Percentiles rank a stretch among this genome's conserved stretches.
Evolutionary conservation across 2,113 vertebrate species (phyloP).

Genomic region (Vulpes vulpes): DNA sequence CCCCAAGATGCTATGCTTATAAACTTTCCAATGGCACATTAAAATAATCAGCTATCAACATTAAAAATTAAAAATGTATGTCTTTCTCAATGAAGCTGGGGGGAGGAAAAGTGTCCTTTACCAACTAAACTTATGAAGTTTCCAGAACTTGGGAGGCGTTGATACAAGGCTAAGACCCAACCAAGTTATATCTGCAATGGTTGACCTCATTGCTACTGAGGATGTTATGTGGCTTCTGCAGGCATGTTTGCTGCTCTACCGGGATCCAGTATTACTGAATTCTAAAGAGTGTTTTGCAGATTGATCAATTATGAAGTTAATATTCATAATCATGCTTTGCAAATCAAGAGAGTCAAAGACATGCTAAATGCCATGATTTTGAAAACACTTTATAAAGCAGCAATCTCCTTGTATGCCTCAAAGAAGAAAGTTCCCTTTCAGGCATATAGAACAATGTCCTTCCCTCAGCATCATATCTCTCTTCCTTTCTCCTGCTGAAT

Average conservation of each 20-base stretch:
- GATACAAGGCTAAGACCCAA: background rate
- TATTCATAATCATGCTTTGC: constrained; percentile 55
- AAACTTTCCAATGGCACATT: background rate
- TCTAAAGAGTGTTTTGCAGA: constrained; percentile 23
- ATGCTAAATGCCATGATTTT: background rate
- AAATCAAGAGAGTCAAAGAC: constrained; percentile 36
- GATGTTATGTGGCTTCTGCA: background rate
- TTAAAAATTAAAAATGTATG: background rate
- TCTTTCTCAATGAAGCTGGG: background rate
- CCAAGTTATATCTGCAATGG: background rate
- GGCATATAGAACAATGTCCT: background rate
- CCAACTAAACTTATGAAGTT: background rate
- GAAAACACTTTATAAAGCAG: constrained; percentile 46
- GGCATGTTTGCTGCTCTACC: background rate
- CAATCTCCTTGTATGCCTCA: background rate
- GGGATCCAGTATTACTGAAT: background rate
- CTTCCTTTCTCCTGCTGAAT: background rate
- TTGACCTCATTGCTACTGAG: background rate
- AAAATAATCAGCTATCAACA: background rate
- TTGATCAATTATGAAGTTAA: constrained; percentile 12
- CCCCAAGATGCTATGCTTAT: background rate
- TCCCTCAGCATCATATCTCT: background rate
- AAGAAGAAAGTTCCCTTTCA: constrained; percentile 54
- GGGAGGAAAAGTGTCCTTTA: background rate
- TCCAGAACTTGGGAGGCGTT: background rate